These are phyloP conservation scores for Hemiprocne comata DNA, from an alignment of 2,113 vertebrate species.

Conservation along the genomic window DNA sequence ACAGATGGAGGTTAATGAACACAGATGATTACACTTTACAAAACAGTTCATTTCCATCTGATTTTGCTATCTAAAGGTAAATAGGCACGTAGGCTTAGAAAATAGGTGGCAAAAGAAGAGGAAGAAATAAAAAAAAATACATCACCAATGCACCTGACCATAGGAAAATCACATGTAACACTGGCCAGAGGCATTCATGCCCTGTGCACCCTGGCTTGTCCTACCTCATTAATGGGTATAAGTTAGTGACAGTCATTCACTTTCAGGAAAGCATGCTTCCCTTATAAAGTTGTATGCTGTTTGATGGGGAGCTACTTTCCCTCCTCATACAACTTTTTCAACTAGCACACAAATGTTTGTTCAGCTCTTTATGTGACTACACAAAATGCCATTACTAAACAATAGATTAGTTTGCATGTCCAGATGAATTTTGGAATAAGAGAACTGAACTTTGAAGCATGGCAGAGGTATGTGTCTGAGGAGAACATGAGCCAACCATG, in stretches of 20 bases:
- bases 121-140: background rate
- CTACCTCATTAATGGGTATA: fast-evolving
- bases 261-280: background rate
- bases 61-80: constrained; percentile 21
- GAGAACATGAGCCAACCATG: background rate
- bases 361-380: background rate
- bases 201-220: background rate
- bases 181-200: background rate
- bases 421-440: background rate
- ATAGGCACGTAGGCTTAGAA: background rate
- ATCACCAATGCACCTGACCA: background rate
- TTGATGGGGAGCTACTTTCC: background rate
- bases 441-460: background rate
- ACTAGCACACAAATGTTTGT: background rate
- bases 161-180: background rate
- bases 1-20: constrained; percentile 26
- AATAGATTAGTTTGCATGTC: background rate
- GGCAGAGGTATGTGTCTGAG: background rate
- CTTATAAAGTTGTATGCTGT: background rate
- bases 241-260: fast-evolving
- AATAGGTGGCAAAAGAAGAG: background rate
- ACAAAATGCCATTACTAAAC: background rate
- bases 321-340: background rate
- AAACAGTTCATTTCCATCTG: constrained; percentile 14
- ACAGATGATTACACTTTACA: constrained; percentile 1